phyloP scores from a whole-genome alignment of 2,113 vertebrate species.

The Furnarius figulus region DNA sequence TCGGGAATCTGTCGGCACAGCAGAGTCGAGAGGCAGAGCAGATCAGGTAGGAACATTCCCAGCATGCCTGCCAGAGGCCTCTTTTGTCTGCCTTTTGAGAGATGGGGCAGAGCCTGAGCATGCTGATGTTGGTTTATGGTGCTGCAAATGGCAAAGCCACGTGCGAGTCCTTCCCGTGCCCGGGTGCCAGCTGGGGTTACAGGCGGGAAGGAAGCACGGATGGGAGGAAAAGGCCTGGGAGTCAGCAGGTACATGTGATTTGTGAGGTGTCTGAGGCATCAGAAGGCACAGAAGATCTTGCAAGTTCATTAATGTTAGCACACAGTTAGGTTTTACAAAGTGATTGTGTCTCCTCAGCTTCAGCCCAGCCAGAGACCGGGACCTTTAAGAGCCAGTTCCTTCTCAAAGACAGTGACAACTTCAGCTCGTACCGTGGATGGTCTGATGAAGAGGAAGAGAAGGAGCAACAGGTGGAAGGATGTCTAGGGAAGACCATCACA shows the following conservation, averaged over 20 bases:
- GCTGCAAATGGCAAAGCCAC: neutral
- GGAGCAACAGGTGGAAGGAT: neutral
- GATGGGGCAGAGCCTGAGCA: neutral
- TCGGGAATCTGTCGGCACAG: slow-evolving; percentile 76
- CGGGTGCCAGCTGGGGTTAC: neutral
- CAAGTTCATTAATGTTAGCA: neutral
- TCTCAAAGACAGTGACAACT: neutral
- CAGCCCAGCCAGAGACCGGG: neutral
- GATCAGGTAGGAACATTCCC: slow-evolving; percentile 72
- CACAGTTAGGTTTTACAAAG: neutral
- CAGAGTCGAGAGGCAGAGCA: slow-evolving; percentile 77
- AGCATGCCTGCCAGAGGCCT: neutral
- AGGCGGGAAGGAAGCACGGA: neutral
- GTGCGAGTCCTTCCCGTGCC: neutral
- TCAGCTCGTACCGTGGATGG: neutral
- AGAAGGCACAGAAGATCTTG: neutral
- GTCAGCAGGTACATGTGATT: neutral
- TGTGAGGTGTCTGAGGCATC: neutral
- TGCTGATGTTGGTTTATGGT: neutral
- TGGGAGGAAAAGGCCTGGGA: neutral
- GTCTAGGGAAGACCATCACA: neutral
- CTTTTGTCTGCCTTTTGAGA: neutral
- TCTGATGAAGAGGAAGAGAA: slow-evolving; percentile 16
- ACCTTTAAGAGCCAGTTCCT: neutral
- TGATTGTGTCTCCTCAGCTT: neutral